phyloP scores from a whole-genome alignment of 2,888 invertebrate genomes.

The Cylloceria caligata region DNA sequence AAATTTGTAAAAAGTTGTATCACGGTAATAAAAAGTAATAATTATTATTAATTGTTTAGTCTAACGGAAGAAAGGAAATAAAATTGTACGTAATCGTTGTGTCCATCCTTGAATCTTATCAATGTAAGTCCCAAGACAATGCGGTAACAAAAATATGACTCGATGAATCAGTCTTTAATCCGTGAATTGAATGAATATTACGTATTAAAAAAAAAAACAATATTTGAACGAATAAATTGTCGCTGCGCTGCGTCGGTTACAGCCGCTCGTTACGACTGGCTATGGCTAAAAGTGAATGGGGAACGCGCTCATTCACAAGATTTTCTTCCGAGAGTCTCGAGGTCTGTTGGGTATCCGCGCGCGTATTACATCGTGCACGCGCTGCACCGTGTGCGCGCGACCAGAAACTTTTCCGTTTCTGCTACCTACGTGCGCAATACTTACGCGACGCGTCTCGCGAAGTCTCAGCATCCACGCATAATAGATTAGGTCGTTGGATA shows the following conservation, averaged over 20 bases:
- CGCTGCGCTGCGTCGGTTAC: slow-evolving; percentile 61
- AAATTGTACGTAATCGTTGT: no score
- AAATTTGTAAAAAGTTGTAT: no score
- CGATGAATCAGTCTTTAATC: background rate
- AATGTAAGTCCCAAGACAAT: background rate
- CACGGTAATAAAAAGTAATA: no score
- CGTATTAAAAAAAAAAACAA: background rate
- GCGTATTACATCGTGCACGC: slow-evolving; percentile 53
- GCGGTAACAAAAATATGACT: background rate
- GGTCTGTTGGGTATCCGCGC: slow-evolving; percentile 69
- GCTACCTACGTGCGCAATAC: slow-evolving; percentile 20
- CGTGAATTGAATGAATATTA: background rate
- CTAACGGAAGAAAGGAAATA: no score
- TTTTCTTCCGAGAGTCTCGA: slow-evolving; percentile 77
- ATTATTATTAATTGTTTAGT: no score
- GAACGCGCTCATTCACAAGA: slow-evolving; percentile 83
- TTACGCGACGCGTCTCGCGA: slow-evolving; percentile 32
- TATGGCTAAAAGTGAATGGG: slow-evolving; percentile 83
- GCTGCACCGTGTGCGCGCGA: slow-evolving; percentile 17
- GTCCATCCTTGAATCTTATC: background rate
- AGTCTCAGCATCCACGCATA: slow-evolving; percentile 59
- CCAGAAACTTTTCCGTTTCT: slow-evolving; percentile 64
- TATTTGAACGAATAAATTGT: slow-evolving; percentile 23
- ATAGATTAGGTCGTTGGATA: slow-evolving; percentile 36
- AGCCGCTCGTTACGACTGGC: slow-evolving; percentile 70